Base-by-base conservation (phyloP, 2,888 invertebrate species). In the Andrena dorsata region DNA sequence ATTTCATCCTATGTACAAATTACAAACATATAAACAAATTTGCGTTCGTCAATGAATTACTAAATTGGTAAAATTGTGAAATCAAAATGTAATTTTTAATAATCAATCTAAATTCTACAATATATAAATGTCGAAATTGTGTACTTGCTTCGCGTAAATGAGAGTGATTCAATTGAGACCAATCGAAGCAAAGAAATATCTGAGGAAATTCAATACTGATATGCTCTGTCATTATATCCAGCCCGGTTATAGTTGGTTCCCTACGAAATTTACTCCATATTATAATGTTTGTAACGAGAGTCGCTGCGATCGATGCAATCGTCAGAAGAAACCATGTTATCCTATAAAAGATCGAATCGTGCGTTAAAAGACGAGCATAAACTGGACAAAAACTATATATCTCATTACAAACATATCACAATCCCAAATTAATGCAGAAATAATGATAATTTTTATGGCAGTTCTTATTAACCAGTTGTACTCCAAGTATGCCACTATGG, bases 241-340 rank as follows among this genome's bases (percentile, higher is more conserved):
- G 94, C 60, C 93, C 93, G 41, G 97, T 97, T 72, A 97, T 97
- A 0, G 97, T 97, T 4, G 97, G 97, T 94, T 97, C 97, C 0
- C 97, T 97, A 94, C 97, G 97, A 93, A 97, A 97, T 92, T 97
- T 97, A 89, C 97, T 96, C 97, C 97, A 97, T 41, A 97, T 94
- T 90, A 96, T 97, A 63, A 96, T 95, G 70, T 97, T 97, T 81
- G 97, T 97, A 58, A 96, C 96, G 83, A 96, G 95, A 0, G 97
- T 96, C 0, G 97, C 96, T 0, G 96, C 95, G 0, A 96, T 95
- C 0, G 97, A 97, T 65, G 95, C 94, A 7, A 95, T 95, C 7
- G 97, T 96, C 89, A 97, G 97, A 88, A 96, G 95, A 90, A 97
- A 97, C 97, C 97, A 97, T 95, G 97, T 96, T 90, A 97, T 96